Conservation (phyloP, 1,140 invertebrate genomes). For the Trichogramma pretiosum region DNA sequence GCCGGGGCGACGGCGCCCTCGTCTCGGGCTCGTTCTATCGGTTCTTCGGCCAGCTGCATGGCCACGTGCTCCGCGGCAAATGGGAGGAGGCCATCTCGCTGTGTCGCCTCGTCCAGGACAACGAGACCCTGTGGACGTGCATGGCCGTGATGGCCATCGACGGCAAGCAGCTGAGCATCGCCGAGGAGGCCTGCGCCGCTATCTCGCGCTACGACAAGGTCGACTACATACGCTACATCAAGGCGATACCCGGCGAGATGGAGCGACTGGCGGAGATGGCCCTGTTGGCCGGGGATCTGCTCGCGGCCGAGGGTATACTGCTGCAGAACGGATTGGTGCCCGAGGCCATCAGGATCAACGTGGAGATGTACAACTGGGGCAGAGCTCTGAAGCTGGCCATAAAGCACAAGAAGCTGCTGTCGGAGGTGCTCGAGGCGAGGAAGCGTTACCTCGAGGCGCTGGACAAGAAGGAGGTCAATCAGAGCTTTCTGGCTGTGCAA, state of each 20-base stretch:
- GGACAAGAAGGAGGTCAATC: slow-evolving; percentile 68
- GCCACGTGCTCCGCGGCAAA: slow-evolving; percentile 52
- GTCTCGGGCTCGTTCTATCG: slow-evolving; percentile 57
- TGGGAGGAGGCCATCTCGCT: slow-evolving; percentile 72
- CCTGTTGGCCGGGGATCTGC: slow-evolving; percentile 65
- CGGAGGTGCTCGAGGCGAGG: slow-evolving; percentile 68
- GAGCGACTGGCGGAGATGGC: slow-evolving; percentile 72
- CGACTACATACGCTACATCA: slow-evolving; percentile 76
- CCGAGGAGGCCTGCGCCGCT: slow-evolving; percentile 89
- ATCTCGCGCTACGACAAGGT: slow-evolving; percentile 89
- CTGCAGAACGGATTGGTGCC: slow-evolving; percentile 67
- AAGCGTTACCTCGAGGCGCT: slow-evolving; percentile 65
- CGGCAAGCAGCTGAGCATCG: slow-evolving; percentile 68
- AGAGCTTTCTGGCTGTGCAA: slow-evolving; percentile 32
- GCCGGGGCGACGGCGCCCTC: slow-evolving; percentile 62
- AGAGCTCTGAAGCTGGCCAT: slow-evolving; percentile 78
- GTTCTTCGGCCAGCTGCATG: slow-evolving; percentile 57
- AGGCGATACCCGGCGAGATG: slow-evolving; percentile 49
- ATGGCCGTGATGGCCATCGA: slow-evolving; percentile 78
- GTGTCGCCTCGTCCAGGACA: slow-evolving; percentile 72
- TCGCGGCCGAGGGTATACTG: slow-evolving; percentile 75
- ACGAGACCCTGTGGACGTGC: slow-evolving; percentile 81
- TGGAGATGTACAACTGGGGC: slow-evolving; percentile 80
- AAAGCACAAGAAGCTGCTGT: slow-evolving; percentile 69
- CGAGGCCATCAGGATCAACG: slow-evolving; percentile 70